phyloP scores from a whole-genome alignment of 2,888 invertebrate species.

The Drosophila sordidula region DNA sequence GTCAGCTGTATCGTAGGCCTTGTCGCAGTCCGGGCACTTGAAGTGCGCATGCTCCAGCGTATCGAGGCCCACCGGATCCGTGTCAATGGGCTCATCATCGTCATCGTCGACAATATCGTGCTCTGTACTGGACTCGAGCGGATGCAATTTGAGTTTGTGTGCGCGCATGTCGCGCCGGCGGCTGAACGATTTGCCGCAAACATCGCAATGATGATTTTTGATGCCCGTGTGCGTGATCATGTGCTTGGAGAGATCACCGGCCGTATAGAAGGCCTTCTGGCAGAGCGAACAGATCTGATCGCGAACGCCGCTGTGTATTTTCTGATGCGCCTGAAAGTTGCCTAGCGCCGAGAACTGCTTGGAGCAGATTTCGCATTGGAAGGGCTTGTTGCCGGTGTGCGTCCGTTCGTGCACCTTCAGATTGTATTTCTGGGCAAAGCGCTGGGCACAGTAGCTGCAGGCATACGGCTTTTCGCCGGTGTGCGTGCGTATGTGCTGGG shows the following conservation, averaged over 20 bases:
- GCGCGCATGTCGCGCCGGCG: slow-evolving; percentile 87
- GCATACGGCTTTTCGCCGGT: slow-evolving; percentile 87
- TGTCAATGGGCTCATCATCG: slow-evolving; percentile 69
- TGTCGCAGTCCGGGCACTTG: slow-evolving; percentile 85
- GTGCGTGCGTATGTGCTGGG: slow-evolving; percentile 88
- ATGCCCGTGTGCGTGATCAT: slow-evolving; percentile 87
- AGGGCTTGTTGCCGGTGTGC: slow-evolving; percentile 87
- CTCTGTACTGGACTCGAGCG: slow-evolving; percentile 64
- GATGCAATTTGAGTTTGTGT: slow-evolving; percentile 84
- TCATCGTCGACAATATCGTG: slow-evolving; percentile 77
- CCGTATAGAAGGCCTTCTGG: slow-evolving; percentile 87
- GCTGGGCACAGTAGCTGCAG: slow-evolving; percentile 87
- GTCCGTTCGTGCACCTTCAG: slow-evolving; percentile 87
- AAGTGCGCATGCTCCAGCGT: slow-evolving; percentile 74
- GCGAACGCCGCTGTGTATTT: slow-evolving; percentile 87
- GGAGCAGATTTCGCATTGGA: slow-evolving; percentile 88
- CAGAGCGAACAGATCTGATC: slow-evolving; percentile 88
- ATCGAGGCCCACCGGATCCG: slow-evolving; percentile 67
- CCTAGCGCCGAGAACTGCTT: slow-evolving; percentile 88
- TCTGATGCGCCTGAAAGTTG: slow-evolving; percentile 88
- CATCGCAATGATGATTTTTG: slow-evolving; percentile 87
- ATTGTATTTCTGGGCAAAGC: slow-evolving; percentile 88
- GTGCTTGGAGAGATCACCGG: slow-evolving; percentile 87
- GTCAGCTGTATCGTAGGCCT: slow-evolving; percentile 83
- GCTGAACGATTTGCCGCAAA: slow-evolving; percentile 87